phyloP scores from a whole-genome alignment of 92 coral and sea anemone genomes.

The Blastomussa wellsi region DNA sequence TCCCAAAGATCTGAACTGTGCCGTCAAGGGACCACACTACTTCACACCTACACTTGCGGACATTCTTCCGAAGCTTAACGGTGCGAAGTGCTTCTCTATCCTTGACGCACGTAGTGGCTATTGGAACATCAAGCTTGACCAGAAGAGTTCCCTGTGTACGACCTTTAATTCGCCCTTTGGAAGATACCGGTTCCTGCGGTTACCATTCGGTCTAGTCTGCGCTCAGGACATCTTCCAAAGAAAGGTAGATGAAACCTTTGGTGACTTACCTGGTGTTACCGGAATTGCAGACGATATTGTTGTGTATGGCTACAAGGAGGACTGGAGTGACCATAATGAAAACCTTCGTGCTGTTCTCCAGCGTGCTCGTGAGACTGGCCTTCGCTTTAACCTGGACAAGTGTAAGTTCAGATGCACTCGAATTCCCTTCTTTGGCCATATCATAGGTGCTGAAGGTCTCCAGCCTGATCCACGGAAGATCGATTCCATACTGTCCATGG shows the following conservation, averaged over 20 bases:
- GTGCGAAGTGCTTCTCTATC: conserved; percentile 64
- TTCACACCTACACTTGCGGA: conserved; percentile 78
- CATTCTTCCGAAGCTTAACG: conserved; percentile 62
- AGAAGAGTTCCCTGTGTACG: conserved; percentile 56
- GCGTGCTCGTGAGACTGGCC: conserved; percentile 51
- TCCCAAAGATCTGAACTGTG: conserved; percentile 67
- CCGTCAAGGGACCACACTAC: conserved; percentile 68
- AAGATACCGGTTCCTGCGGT: conserved; percentile 54
- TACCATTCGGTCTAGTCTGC: conserved; percentile 64
- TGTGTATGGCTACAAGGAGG: conserved; percentile 50
- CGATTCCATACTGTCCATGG: too few relatives aligned
- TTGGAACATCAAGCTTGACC: conserved; percentile 71
- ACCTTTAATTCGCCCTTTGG: conserved; percentile 74
- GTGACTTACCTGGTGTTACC: conserved; percentile 67
- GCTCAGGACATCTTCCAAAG: conserved; percentile 72
- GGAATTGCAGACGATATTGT: conserved; percentile 73
- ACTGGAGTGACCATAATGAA: conserved; percentile 58
- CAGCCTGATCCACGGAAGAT: too few relatives aligned
- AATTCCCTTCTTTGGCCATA: too few relatives aligned
- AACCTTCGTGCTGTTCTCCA: conserved; percentile 61
- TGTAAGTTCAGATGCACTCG: too few relatives aligned
- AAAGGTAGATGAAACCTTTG: conserved; percentile 70
- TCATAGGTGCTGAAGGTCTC: too few relatives aligned
- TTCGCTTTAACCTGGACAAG: not conserved
- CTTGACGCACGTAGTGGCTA: conserved; percentile 74